phyloP scores from a whole-genome alignment of 2,113 vertebrate genomes.

The Mesoclemmys tuberculata region DNA sequence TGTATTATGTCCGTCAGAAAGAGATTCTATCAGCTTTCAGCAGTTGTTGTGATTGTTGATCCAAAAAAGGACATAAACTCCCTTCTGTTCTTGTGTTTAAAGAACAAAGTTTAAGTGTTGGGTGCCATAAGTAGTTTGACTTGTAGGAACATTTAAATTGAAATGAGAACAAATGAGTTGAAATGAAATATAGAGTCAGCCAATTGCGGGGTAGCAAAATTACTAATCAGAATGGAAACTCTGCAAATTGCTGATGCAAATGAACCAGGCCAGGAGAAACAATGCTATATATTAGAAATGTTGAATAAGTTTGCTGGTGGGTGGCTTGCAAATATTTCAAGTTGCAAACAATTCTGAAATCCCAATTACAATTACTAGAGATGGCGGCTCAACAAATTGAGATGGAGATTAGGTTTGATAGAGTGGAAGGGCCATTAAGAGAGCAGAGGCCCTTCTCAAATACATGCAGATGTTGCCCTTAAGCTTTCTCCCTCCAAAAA shows the following conservation, averaged over 20 bases:
- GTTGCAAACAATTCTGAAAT: slow-evolving; percentile 61
- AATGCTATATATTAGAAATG: slow-evolving; percentile 50
- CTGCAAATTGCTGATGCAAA: slow-evolving; percentile 46
- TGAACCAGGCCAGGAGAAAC: slow-evolving; percentile 54
- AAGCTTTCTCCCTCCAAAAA: slow-evolving; percentile 38
- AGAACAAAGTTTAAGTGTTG: neutral
- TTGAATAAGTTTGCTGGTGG: slow-evolving; percentile 60
- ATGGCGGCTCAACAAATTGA: slow-evolving; percentile 61
- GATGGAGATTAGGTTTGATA: slow-evolving; percentile 58
- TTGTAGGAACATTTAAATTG: slow-evolving; percentile 20
- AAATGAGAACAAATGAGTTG: slow-evolving; percentile 1
- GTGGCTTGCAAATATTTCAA: slow-evolving; percentile 53
- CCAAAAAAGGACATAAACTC: neutral
- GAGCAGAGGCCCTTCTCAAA: neutral
- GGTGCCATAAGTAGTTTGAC: neutral
- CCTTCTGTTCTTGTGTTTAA: neutral
- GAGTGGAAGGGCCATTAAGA: neutral
- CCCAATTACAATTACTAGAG: slow-evolving; percentile 54
- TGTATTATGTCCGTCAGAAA: neutral
- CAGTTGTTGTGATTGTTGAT: slow-evolving; percentile 16
- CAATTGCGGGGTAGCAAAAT: slow-evolving; percentile 18
- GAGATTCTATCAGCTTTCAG: neutral
- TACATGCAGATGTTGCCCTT: slow-evolving; percentile 43
- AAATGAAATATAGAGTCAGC: slow-evolving; percentile 28
- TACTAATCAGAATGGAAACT: slow-evolving; percentile 56